These are phyloP conservation scores for Anguilla rostrata DNA, from an alignment of 2,113 vertebrate genomes.

Conservation along the genomic window DNA sequence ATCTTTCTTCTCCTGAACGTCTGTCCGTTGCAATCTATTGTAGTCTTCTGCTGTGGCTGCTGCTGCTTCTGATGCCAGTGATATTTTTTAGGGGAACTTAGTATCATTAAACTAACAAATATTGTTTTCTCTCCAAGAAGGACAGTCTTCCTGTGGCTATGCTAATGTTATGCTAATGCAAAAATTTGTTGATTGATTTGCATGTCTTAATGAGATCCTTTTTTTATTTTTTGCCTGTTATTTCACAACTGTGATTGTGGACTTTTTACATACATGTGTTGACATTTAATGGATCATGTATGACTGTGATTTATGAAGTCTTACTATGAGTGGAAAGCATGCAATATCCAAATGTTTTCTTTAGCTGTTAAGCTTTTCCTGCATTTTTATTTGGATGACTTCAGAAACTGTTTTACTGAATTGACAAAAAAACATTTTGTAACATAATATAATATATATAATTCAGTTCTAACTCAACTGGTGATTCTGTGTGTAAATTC, in stretches of 20 bases:
- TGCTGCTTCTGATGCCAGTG: too few species aligned
- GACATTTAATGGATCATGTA: neutral
- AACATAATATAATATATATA: neutral
- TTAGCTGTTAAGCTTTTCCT: neutral
- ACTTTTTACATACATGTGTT: neutral
- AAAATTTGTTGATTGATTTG: neutral
- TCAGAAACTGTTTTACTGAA: neutral
- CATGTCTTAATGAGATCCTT: slow-evolving; percentile 11
- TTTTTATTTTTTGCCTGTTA: neutral
- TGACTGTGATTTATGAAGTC: neutral
- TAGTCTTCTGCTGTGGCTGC: neutral
- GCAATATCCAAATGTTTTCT: neutral
- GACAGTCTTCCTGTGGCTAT: slow-evolving; percentile 1
- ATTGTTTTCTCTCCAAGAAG: neutral
- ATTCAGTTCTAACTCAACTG: neutral
- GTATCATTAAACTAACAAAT: neutral
- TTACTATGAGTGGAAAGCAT: neutral
- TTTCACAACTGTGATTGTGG: neutral
- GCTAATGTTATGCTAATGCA: neutral
- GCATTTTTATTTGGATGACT: neutral
- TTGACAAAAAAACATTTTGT: neutral
- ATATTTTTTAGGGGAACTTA: neutral
- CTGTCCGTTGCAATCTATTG: neutral
- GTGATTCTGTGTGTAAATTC: neutral
- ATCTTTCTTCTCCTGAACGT: neutral